Base-by-base conservation (phyloP, 2,113 vertebrate species). In the Cheilinus undulatus region DNA sequence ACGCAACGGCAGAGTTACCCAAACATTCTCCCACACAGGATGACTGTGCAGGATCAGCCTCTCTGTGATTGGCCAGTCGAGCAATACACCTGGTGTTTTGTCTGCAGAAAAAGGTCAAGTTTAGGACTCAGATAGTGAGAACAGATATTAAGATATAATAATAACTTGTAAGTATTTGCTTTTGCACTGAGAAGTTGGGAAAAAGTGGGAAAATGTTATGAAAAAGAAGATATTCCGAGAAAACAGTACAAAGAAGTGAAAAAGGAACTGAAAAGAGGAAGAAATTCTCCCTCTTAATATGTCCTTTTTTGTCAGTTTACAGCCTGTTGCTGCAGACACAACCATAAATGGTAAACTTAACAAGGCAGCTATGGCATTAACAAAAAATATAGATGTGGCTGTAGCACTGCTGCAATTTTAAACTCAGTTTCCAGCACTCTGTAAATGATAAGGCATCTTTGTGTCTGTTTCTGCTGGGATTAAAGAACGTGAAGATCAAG, bases 401-500 rank as follows among this genome's bases (percentile, higher is more conserved):
- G 26, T 22, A 22, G 12, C 4, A n/a, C 22, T 20, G 43, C 63
- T 19, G 45, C 63, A 28, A 62, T 50, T 22, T 68, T 38, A 12
- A 14, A 15, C 12, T 38, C 36, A 23, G n/a, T n/a, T n/a, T n/a
- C n/a, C n/a, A n/a, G n/a, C n/a, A n/a, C n/a, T n/a, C 17, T 10
- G n/a, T 49, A 22, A 62, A 27, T 38, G n/a, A 36, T n/a, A 51
- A 50, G 58, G 32, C 32, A 3, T 28, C 59, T 73, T 50, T 3
- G 7, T 68, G 43, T 34, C 11, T 52, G 50, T 74, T 62, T 81
- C 79, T 36, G 9, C 9, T 15, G 14, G 46, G 74, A 82, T 83
- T 48, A 83, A 89, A 83, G 73, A 51, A 43, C 20, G 46, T 38
- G 38, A 22, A 82, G 80, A 91, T 89, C 78, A 84, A 86, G 80